Evolutionary conservation across 2,797 vertebrate species (phyloP).

Genomic region (Ceyx erithaca): DNA sequence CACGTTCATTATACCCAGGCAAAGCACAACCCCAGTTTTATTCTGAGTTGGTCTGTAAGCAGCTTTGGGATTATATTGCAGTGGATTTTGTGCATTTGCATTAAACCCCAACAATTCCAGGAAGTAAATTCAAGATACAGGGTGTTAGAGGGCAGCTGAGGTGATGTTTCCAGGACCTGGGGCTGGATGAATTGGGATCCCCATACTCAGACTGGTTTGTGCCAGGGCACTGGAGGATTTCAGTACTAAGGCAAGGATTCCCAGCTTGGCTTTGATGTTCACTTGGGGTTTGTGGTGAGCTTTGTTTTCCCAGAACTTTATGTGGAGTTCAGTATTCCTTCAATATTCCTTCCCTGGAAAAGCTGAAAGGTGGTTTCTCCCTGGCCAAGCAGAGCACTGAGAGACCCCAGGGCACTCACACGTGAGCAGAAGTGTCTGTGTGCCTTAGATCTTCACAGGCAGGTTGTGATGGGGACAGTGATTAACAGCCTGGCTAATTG

Average conservation of each 20-base stretch:
- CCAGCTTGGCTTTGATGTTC: neutral
- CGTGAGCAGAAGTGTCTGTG: neutral
- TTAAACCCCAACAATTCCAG: constrained; percentile 33
- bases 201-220: neutral
- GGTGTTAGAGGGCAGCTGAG: neutral
- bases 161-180: neutral
- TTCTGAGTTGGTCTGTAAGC: constrained; percentile 47
- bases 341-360: neutral
- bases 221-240: neutral
- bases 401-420: neutral
- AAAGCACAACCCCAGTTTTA: constrained; percentile 19
- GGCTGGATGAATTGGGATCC: neutral
- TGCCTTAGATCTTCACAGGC: neutral
- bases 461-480: neutral
- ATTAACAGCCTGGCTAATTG: neutral
- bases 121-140: neutral
- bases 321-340: neutral
- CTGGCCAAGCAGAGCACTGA: neutral
- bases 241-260: neutral
- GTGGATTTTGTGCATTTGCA: constrained; percentile 37
- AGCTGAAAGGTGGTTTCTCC: neutral
- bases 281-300: neutral
- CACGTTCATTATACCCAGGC: neutral
- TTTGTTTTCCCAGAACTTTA: neutral
- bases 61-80: constrained; percentile 58